A percentile compares a stretch with the other conserved stretches of the same genome.
phyloP scores from a whole-genome alignment of 2,113 vertebrate species.

The Ursus arctos region DNA sequence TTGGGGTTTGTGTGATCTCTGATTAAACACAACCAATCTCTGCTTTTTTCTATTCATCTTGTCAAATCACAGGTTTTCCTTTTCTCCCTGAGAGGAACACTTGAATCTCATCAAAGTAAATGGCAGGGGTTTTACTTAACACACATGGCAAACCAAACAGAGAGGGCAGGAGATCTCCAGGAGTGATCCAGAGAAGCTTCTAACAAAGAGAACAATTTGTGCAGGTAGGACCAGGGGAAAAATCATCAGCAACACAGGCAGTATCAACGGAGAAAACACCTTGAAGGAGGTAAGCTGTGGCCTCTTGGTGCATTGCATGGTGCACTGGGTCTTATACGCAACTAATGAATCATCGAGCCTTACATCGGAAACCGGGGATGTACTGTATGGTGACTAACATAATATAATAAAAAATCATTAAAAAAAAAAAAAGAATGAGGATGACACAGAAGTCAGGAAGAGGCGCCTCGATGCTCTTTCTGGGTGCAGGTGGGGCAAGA shows the following conservation, averaged over 20 bases:
- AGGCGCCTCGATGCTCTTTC: background rate
- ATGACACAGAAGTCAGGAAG: background rate
- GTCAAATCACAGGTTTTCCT: conserved; percentile 61
- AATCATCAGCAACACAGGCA: background rate
- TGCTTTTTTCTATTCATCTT: conserved; percentile 71
- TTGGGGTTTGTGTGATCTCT: conserved; percentile 64
- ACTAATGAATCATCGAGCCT: too few species aligned
- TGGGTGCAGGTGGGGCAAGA: background rate
- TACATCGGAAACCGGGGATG: too few species aligned
- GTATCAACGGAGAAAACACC: background rate
- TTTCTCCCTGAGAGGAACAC: conserved; percentile 50
- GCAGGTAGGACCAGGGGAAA: background rate
- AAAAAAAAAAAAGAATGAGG: background rate
- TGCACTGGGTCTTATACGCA: too few species aligned
- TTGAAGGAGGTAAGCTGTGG: background rate
- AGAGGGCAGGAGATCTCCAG: conserved; percentile 30
- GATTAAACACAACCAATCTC: conserved; percentile 65
- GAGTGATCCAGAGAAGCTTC: background rate
- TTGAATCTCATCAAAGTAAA: conserved; percentile 71
- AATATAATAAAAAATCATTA: too few species aligned
- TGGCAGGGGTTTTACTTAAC: conserved; percentile 65
- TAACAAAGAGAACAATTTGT: conserved; percentile 8
- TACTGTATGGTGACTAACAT: too few species aligned
- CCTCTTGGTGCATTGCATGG: background rate
- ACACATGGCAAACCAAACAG: conserved; percentile 46